Conservation (phyloP, 2,888 invertebrate genomes). For the Cryptophagus acutangulus region DNA sequence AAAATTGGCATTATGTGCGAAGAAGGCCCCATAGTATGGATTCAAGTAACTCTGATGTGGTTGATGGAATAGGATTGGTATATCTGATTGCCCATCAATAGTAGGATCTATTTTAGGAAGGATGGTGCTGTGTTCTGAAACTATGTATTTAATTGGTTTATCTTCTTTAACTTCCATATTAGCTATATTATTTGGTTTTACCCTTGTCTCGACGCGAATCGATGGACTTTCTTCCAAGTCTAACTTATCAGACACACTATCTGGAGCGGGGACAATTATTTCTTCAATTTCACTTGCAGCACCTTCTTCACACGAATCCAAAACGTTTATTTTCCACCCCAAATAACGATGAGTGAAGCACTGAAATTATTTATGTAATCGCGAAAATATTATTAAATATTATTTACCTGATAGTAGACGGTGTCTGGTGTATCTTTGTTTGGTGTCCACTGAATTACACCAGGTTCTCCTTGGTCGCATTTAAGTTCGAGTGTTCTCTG, state of each 20-base stretch:
- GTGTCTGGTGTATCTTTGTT: conserved; percentile 82
- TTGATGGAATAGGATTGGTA: conserved; percentile 21
- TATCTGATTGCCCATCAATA: conserved; percentile 16
- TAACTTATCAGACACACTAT: conserved; percentile 37
- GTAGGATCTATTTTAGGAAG: conserved; percentile 18
- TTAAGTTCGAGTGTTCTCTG: conserved; percentile 77
- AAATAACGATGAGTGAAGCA: conserved; percentile 90
- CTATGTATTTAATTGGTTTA: conserved; percentile 28
- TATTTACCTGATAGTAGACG: conserved; percentile 81
- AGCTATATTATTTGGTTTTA: conserved; percentile 40
- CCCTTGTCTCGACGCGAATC: conserved; percentile 33
- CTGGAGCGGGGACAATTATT: conserved; percentile 42
- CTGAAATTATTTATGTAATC: conserved; percentile 48
- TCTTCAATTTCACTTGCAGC: conserved; percentile 54
- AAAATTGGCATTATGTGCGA: conserved; percentile 13
- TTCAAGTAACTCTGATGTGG: conserved; percentile 23
- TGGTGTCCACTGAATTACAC: conserved; percentile 82
- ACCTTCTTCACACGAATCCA: conserved; percentile 69
- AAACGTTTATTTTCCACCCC: conserved; percentile 92
- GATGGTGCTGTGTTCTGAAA: conserved; percentile 33
- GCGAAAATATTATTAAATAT: background rate
- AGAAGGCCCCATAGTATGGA: conserved; percentile 18
- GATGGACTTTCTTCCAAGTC: conserved; percentile 57
- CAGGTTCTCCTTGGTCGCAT: conserved; percentile 81
- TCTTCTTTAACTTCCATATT: conserved; percentile 29